Evolutionary conservation across 2,888 invertebrate genomes (phyloP).

Genomic region (Lapara coniferarum): DNA sequence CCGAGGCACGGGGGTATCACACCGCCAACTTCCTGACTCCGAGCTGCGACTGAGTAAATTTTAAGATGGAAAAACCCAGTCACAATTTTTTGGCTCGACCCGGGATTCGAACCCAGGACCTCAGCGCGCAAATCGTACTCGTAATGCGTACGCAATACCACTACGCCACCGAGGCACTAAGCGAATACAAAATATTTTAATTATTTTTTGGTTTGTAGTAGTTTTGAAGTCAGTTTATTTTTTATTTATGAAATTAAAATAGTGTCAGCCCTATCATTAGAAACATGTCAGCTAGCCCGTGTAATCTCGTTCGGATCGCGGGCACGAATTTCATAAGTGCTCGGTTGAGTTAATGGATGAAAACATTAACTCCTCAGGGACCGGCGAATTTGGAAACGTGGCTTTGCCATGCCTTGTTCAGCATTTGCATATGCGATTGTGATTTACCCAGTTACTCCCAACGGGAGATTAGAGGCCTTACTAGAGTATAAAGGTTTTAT

Average conservation of each 20-base stretch:
- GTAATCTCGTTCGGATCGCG: conserved; percentile 79
- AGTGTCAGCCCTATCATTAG: conserved; percentile 60
- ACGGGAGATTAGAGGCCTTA: conserved; percentile 22
- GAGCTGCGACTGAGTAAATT: too few relatives aligned
- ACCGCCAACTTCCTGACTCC: too few relatives aligned
- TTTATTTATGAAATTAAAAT: background rate
- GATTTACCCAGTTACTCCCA: conserved; percentile 29
- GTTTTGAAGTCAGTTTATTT: too few relatives aligned
- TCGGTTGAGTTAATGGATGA: conserved; percentile 77
- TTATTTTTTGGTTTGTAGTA: too few relatives aligned
- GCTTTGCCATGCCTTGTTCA: conserved; percentile 40
- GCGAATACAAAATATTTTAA: too few relatives aligned
- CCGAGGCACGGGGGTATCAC: too few relatives aligned
- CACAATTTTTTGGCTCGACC: too few relatives aligned
- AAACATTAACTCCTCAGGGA: conserved; percentile 75
- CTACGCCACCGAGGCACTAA: too few relatives aligned
- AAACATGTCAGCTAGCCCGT: conserved; percentile 71
- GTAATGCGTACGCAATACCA: too few relatives aligned
- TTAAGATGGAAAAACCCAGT: too few relatives aligned
- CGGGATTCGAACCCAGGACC: too few relatives aligned
- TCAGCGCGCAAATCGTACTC: too few relatives aligned
- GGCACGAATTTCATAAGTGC: conserved; percentile 80
- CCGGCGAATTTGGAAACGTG: conserved; percentile 51
- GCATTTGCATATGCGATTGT: conserved; percentile 67
- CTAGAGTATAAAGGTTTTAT: conserved; percentile 3